Evolutionary conservation across 2,888 invertebrate species (phyloP), one percentile per base, ranked within the genome.

Genomic region (Eristalis tenax): DNA sequence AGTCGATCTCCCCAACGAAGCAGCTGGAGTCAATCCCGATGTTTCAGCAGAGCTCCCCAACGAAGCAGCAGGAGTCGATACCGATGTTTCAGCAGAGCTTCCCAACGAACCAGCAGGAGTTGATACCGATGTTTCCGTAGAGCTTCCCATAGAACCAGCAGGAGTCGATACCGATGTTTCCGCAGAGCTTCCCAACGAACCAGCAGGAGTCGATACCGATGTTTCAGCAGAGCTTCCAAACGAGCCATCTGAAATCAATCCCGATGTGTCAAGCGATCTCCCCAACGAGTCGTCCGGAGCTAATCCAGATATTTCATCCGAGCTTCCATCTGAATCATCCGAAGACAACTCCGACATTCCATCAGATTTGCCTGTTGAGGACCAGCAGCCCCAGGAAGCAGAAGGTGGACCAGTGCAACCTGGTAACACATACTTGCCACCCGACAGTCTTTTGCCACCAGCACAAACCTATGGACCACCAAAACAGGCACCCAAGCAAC

Each of bases 381-480:
- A 76, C 38, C 59, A 76, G 1, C 22, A 70, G 6, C 50, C 74
- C 26, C 11, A 75, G 15, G 35, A 70, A 10, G 63, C 68, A 0
- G 4, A 69, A 1, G 63, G 38, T 0, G 15, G 32, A 22, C 73
- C 66, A 10, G 43, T 74, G 5, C 43, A 82, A 56, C 83, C 82
- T 3, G 83, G 79, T 32, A 83, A 83, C 18, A 87, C 87, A 13
- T 87, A 87, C 28, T 13, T 87, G 22, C 87, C 87, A 13, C 87
- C 87, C 38, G 87, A 83, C 8, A 79, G 56, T 18, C 78, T 82
- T 0, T 18, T 71, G 28, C 82, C 87, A 0, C 86, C 86, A 68
- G 83, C 57, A 11, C 35, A 83, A 18, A 75, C 86, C 13, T 83
- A 86, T 57, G 82, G 86, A 56, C 66, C 83, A 61, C 86, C 86